Base-by-base conservation (phyloP, 2,113 vertebrate species). In the Heteronetta atricapilla region DNA sequence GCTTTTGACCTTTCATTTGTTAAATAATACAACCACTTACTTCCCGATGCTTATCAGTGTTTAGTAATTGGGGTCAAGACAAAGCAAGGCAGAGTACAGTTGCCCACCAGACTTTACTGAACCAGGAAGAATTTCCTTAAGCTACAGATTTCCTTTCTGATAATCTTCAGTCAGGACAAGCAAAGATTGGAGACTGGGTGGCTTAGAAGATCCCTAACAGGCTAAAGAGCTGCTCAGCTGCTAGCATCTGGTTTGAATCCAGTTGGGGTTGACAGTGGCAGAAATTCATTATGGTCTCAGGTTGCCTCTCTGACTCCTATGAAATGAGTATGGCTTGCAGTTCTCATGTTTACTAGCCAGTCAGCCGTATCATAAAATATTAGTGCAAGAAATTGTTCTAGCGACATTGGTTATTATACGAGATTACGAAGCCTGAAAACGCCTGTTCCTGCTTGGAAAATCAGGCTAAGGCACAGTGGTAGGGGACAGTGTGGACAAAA, bases 21-120 rank as follows among this genome's bases (percentile, higher is more conserved):
- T 96, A 96, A 97, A 97, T 97, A 96, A 95, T 96, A 58, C 83
- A 91, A 89, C 88, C 96, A 97, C 96, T 97, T 96, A 95, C 91
- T 93, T 97, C 93, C 55, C 15, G 62, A 96, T 96, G 69, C 82
- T 96, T 97, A 97, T 96, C 96, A 81, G 72, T 52, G 62, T 88
- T 90, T 89, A 93, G 92, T 97, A 97, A 97, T 96, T 97, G 96
- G 86, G 96, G 96, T 96, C 94, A 97, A 94, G 94, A 97, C 84
- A 96, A 97, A 96, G 82, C 44, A 82, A 89, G 73, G 83, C 59
- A 48, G 89, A 85, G 46, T 92, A 94, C 81, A 93, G 64, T 95
- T 89, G 94, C 86, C 82, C 52, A 94, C 82, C 82, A 72, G 63
- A 86, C 92, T 94, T 94, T 26, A 79, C 56, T 31, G 72, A 93